Base-by-base conservation (phyloP, 1,140 invertebrate genomes). In the Radopholus similis region DNA sequence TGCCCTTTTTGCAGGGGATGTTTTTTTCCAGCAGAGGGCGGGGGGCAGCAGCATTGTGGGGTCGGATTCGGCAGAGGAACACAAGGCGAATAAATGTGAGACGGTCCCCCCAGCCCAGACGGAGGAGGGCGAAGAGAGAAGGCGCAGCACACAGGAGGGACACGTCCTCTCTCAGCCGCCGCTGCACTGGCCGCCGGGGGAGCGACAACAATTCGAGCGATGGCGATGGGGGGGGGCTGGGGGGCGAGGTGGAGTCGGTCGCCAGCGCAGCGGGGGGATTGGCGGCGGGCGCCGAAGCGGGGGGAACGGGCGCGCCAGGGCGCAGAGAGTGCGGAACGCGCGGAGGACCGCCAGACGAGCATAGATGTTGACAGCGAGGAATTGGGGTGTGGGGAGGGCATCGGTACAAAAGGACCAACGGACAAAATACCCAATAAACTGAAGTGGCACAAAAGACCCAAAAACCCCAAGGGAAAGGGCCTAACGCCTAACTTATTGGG, bases 301-400 rank as follows among this genome's bases (percentile, higher is more conserved):
- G n/a, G n/a, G n/a, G n/a, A n/a, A n/a, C n/a, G n/a, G n/a, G n/a
- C n/a, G n/a, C n/a, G n/a, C n/a, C n/a, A n/a, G n/a, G n/a, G n/a
- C n/a, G n/a, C n/a, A 51, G 47, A 15, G 47, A 51, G 47, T 23
- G 18, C 3, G 47, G 23, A 26, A 15, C n/a, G 30, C 23, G 30
- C 9, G 47, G 47, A 51, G 21, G 15, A 28, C 47, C 23, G 21
- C 47, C n/a, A 13, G 47, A 28, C 47, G 47, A 51, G 47, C 47
- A 51, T 51, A 51, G 47, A 51, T 51, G 47, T 51, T 51, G 47
- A 51, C 47, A 51, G 23, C n/a, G 47, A 51, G 4, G 47, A 21
- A 21, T n/a, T n/a, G 47, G 47, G 18, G 47, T 21, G 47, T 21
- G 47, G 18, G 47, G n/a, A 28, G 47, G 18, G n/a, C 9, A 21